Percentiles rank a stretch among this genome's conserved stretches.
Evolutionary conservation across 2,797 vertebrate genomes (phyloP).

Genomic region (Vespertilio murinus): DNA sequence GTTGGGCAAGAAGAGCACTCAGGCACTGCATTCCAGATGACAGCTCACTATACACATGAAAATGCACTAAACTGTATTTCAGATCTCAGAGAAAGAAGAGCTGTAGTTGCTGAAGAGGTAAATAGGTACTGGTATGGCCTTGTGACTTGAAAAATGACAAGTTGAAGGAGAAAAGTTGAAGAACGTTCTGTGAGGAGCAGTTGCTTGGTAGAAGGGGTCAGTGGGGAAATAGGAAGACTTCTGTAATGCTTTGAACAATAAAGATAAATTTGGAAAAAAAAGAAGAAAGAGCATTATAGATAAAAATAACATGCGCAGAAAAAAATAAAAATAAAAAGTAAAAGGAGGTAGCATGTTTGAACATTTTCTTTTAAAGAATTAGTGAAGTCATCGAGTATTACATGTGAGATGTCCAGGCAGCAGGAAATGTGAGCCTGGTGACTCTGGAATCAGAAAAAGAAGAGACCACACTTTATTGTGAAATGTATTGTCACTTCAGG

Average conservation of each 20-base stretch:
- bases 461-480: neutral
- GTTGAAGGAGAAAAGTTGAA: neutral
- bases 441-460: neutral
- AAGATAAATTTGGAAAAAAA: no score
- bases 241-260: no score
- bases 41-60: neutral
- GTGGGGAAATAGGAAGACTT: no score
- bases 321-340: neutral
- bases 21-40: neutral
- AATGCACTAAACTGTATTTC: neutral
- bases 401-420: neutral
- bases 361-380: neutral
- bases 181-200: neutral
- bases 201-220: no score
- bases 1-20: neutral
- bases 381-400: neutral
- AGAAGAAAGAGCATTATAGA: no score
- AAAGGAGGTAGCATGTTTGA: neutral
- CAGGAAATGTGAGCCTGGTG: neutral
- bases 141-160: neutral
- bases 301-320: neutral
- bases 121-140: neutral
- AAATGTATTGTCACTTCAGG: neutral
- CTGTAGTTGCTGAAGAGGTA: neutral
- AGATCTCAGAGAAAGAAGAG: neutral